These are phyloP conservation scores for Pavo muticus DNA, from an alignment of 2,113 vertebrate genomes.

Conservation along the genomic window DNA sequence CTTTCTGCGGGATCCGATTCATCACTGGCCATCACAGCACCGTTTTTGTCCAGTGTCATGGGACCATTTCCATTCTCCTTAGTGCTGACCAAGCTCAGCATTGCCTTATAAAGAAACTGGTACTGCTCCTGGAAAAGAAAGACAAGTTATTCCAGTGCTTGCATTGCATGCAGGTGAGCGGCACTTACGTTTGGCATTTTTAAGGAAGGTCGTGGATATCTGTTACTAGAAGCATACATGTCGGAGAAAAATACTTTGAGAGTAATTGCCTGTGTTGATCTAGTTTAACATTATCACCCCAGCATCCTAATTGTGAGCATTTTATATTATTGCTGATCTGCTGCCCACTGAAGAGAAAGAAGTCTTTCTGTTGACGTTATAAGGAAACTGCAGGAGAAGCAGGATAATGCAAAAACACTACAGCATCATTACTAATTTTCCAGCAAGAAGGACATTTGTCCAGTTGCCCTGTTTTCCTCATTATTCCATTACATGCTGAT, in stretches of 20 bases:
- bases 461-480: background rate
- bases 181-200: background rate
- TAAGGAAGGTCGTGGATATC: background rate
- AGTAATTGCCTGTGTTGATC: background rate
- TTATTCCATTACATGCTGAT: background rate
- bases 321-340: background rate
- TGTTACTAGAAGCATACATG: background rate
- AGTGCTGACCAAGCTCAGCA: conserved; percentile 93
- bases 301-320: background rate
- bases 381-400: background rate
- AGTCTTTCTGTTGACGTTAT: background rate
- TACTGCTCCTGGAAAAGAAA: conserved; percentile 89
- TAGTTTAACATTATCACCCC: background rate
- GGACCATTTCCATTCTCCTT: conserved; percentile 86
- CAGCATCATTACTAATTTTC: too few species aligned
- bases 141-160: conserved; percentile 3
- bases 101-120: conserved; percentile 94
- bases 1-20: conserved; percentile 92
- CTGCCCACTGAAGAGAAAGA: background rate
- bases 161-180: background rate
- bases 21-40: conserved; percentile 86
- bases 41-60: conserved; percentile 88
- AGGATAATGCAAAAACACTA: background rate
- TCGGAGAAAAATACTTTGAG: background rate
- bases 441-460: background rate